Evolutionary conservation across 2,797 vertebrate genomes (phyloP), one percentile per base, ranked within the genome.

Genomic region (Knipowitschia caucasica): DNA sequence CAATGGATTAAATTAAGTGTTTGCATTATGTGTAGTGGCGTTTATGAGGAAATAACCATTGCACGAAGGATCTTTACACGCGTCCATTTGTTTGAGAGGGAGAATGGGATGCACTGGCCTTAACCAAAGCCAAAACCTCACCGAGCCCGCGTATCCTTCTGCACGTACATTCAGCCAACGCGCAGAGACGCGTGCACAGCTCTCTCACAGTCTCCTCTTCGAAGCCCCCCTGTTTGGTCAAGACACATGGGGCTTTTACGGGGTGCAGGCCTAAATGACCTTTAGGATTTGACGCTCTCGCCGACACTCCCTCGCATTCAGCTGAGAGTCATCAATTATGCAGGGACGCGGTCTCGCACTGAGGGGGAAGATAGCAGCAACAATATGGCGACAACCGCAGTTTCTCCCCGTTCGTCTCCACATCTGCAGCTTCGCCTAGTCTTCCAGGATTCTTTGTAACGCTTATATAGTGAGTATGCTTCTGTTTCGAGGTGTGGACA

Each of bases 381-480:
- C 94, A 97, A 96, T 94, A 98, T 97, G 95, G 95, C 95, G 95
- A 94, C 92, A 93, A 91, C 92, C 92, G 93, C 94, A 95, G 92
- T 96, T 93, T 91, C 93, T 93, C 91, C 89, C 75, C 89, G 73
- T 85, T 81, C 89, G 84, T 85, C 82, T 80, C 86, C 88, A 85
- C 91, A 93, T 92, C 93, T 93, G 93, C 94, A 95, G 92, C 91
- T 91, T 91, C 71, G 84, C 87, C 61, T 68, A 91, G 85, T 86
- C 90, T 87, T 78, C 70, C 86, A 78, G 88, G 91, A 88, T 88
- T 91, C 89, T 68, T 76, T 88, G 86, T 96, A 94, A 92, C 81
- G 88, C 85, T 66, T 34, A 53, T 53, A 69, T 67, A 78, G 89
- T 92, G 87, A 90, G 89, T 89, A 76, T 39, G 35, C 14, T 39